phyloP scores from a whole-genome alignment of 1,140 invertebrate genomes.

The Hylaeus anthracinus region DNA sequence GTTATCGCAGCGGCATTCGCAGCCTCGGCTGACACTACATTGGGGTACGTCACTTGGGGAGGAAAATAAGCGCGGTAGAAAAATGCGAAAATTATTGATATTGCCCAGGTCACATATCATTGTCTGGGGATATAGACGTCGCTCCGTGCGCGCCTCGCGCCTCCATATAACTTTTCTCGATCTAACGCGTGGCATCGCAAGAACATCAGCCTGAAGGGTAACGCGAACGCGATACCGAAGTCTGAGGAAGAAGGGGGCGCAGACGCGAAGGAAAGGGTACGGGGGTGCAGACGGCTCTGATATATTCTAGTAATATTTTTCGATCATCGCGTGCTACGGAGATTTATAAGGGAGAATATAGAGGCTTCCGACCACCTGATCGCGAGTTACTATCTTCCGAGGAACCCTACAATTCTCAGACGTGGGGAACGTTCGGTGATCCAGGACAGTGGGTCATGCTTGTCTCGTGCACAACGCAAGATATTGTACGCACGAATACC shows the following conservation, averaged over 20 bases:
- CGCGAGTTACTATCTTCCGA: conserved; percentile 74
- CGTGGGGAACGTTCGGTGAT: neutral
- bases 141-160: conserved; percentile 55
- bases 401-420: conserved; percentile 10
- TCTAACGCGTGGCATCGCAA: conserved; percentile 55
- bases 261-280: conserved; percentile 31
- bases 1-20: conserved; percentile 35
- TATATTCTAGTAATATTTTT: conserved; percentile 82
- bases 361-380: conserved; percentile 78
- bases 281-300: conserved; percentile 77
- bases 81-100: conserved; percentile 82
- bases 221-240: conserved; percentile 9
- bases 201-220: conserved; percentile 61
- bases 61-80: conserved; percentile 74
- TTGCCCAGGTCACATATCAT: conserved; percentile 80
- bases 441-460: neutral
- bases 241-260: neutral
- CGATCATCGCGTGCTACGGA: conserved; percentile 80
- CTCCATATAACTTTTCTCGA: conserved; percentile 59
- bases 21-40: conserved; percentile 36
- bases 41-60: conserved; percentile 32
- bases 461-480: no score
- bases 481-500: no score
- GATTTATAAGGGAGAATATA: conserved; percentile 76
- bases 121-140: conserved; percentile 80